phyloP scores from a whole-genome alignment of 1,140 invertebrate species.

The Monochamus saltuarius region DNA sequence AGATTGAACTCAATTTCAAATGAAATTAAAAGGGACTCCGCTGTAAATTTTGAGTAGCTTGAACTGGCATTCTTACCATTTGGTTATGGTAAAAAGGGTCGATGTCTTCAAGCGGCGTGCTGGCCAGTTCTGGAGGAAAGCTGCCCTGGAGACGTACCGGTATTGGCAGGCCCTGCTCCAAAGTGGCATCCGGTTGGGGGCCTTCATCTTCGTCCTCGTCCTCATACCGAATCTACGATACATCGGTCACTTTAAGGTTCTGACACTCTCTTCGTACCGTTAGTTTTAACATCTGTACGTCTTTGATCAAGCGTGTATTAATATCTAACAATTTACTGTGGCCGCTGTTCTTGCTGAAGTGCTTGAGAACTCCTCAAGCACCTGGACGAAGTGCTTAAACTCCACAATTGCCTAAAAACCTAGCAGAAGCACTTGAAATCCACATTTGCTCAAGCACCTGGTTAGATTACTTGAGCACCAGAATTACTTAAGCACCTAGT shows the following conservation, averaged over 20 bases:
- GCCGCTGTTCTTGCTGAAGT: background rate
- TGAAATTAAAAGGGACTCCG: too few relatives aligned
- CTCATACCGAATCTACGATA: constrained; percentile 81
- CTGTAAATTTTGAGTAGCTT: too few relatives aligned
- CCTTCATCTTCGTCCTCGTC: constrained; percentile 96
- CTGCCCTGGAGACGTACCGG: constrained; percentile 85
- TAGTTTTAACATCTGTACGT: background rate
- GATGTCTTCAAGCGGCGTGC: constrained; percentile 93
- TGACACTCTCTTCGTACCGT: background rate
- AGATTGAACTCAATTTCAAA: too few relatives aligned
- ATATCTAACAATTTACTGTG: too few relatives aligned
- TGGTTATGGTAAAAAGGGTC: constrained; percentile 90
- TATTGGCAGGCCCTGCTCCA: constrained; percentile 89
- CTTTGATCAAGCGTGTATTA: too few relatives aligned
- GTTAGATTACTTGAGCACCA: too few relatives aligned
- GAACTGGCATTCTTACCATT: constrained; percentile 65
- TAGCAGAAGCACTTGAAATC: too few relatives aligned
- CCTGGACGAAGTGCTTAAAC: too few relatives aligned
- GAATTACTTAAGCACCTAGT: too few relatives aligned
- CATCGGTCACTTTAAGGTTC: background rate
- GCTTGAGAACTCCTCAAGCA: background rate
- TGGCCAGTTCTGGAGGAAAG: constrained; percentile 88
- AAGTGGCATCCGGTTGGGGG: constrained; percentile 87
- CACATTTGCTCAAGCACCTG: too few relatives aligned
- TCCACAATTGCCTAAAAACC: too few relatives aligned